Base-by-base conservation (phyloP, 2,888 invertebrate genomes). In the Cordylochernes scorpioides region DNA sequence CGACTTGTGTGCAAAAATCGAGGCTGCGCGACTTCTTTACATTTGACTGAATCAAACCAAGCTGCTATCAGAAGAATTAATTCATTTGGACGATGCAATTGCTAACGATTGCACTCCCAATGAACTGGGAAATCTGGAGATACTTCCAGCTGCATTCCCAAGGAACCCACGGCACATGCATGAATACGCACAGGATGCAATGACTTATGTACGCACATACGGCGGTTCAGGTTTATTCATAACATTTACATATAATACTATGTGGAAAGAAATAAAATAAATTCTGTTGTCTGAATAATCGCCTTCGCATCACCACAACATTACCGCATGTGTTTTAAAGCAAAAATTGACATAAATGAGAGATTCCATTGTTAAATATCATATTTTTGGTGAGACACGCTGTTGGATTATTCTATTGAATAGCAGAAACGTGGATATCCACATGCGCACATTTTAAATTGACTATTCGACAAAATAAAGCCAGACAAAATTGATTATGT, bases 121-220 rank as follows among this genome's bases (percentile, higher is more conserved):
- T 24, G 24, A 29, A 24, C 12, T 24, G 10, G 29, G 29, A 24
- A 22, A 17, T 24, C 7, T 22, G 16, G 17, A n/a, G n/a, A n/a
- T n/a, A n/a, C n/a, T n/a, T n/a, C n/a, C n/a, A n/a, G n/a, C n/a
- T n/a, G n/a, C n/a, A 5, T 44, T 37, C 25, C 41, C 36, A 4
- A 49, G 50, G n/a, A 42, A 49, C n/a, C 50, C 51, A 29, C 35
- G 53, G 9, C 43, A 51, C 24, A 45, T 47, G 44, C 24, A 30
- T 17, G 36, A 42, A 24, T 27, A 34, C 6, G 34, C 34, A 18
- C 41, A 42, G 22, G 42, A 49, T 34, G 43, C 40, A 6, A 45
- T 49, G 36, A n/a, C n/a, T 4, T 37, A 45, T 25, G 43, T 46
- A 9, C 27, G 39, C 3, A 12, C 31, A 5, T 45, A 29, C 29